Evolutionary conservation across 1,140 invertebrate genomes (phyloP), one percentile per base, ranked within the genome.

Genomic region (Cecropterus lyciades): DNA sequence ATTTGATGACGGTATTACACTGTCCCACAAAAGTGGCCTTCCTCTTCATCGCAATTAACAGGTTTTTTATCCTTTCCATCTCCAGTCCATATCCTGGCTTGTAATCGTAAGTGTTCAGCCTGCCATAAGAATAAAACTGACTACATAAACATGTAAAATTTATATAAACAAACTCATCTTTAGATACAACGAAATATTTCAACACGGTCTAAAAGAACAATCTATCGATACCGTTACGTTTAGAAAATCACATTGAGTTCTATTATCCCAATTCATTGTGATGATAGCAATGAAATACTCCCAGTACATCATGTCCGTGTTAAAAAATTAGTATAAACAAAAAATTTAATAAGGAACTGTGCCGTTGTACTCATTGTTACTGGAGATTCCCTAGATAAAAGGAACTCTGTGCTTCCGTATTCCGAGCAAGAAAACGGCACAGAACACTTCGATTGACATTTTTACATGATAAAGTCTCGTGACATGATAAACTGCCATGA

Each of bases 291-390:
- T 13, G 15, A 81, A 75, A 45, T 79, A 73, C 67, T 81, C 76
- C 81, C 75, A 86, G 66, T 72, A 68, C 77, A 82, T 80, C 24
- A 59, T 75, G 52, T 73, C 75, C 7, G 55, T 80, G 17, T 77
- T 1, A 75, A 66, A 15, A 76, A 63, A 37, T 67, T 65, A 64
- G 72, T 49, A 33, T 75, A 67, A 67, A 84, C 73, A 40, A 77
- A 72, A 67, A 81, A 74, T 82, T 83, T 85, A 27, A 81, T 48
- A 40, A 85, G 51, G 40, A 70, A 56, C 16, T 73, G 68, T 45
- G 59, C 68, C 17, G 65, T 69, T 55, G 53, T 56, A 57, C 67
- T 72, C 81, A 84, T 87, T 70, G 70, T 75, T 64, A 57, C 46
- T 8, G 11, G 40, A n/a, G 30, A 24, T 51, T 51, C 20, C 20